Base-by-base conservation (phyloP, 2,797 vertebrate genomes). In the Erpetoichthys calabaricus region DNA sequence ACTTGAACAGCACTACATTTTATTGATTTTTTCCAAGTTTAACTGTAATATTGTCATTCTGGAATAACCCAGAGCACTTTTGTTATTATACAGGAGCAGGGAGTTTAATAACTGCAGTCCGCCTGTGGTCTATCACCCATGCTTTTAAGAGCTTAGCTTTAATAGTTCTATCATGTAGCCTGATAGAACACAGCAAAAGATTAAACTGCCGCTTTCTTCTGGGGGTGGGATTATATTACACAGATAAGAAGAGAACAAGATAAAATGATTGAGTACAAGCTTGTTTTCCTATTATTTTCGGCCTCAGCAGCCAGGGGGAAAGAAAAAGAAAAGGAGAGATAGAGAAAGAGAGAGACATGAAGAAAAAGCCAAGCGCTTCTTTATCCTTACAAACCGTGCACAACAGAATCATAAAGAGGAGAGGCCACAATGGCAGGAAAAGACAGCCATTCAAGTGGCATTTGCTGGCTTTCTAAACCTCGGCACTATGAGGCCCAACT, bases 231-330 rank as follows among this genome's bases (percentile, higher is more conserved):
- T 78, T 70, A 73, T 74, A 76, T 70, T 68, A 74, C 68, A 65
- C 59, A 6, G 75, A 82, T 80, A 80, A 77, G 70, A 47, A 25
- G 55, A 66, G 66, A 73, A 72, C 74, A 75, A 73, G 75, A 82
- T 81, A 80, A 78, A 71, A 67, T 57, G 64, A 72, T 68, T 72
- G 71, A 78, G 61, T 7, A 51, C 58, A 61, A 60, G 65, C 58
- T 42, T 59, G 54, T 50, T 61, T 63, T 65, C 70, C 77, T 79
- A 78, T 79, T 73, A 47, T 57, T 63, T 65, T 59, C 62, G 51
- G 58, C 50, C 55, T 60, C 45, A 53, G 66, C 66, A 53, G 43
- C 25, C 62, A 61, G 51, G 65, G 51, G 56, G 54, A 61, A 42
- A 46, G 41, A 8, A 44, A 56, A 50, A 8, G 65, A 25, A 43